Evolutionary conservation across 2,113 vertebrate species (phyloP).

Genomic region (Stigmatopora nigra): DNA sequence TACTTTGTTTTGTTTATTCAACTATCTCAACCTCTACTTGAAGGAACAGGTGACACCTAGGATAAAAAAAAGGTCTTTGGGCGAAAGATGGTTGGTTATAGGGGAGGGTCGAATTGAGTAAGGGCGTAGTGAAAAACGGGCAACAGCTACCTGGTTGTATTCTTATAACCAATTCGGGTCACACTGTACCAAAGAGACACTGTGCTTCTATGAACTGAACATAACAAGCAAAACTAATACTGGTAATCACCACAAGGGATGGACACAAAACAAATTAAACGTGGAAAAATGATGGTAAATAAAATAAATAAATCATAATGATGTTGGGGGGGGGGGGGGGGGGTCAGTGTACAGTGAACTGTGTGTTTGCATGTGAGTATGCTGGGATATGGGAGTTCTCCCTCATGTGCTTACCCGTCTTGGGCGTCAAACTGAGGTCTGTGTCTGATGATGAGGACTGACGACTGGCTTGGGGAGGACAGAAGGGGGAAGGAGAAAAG

Average conservation of each 20-base stretch:
- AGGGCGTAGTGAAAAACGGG: neutral
- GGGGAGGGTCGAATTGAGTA: neutral
- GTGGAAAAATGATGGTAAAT: constrained; percentile 24
- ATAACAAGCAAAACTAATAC: constrained; percentile 20
- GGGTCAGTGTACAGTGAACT: constrained; percentile 16
- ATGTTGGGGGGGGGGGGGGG: constrained; percentile 14
- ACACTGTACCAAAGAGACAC: constrained; percentile 48
- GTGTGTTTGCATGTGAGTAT: constrained; percentile 11
- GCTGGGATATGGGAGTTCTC: neutral
- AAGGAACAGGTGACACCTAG: no score
- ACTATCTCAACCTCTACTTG: no score
- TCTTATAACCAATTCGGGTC: constrained; percentile 4
- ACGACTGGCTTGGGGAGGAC: constrained; percentile 99
- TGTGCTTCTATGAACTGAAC: constrained; percentile 46
- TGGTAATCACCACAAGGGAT: constrained; percentile 31
- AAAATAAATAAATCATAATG: constrained; percentile 38
- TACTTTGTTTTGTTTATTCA: no score
- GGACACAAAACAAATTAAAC: constrained; percentile 26
- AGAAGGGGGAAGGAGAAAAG: constrained; percentile 98
- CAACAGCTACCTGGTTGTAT: constrained; percentile 1
- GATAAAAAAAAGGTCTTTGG: no score
- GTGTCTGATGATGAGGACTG: constrained; percentile 99
- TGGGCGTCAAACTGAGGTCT: constrained; percentile 99
- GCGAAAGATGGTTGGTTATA: no score
- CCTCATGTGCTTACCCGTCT: constrained; percentile 89